Evolutionary conservation across 2,113 vertebrate genomes (phyloP).

Genomic region (Peromyscus maniculatus): DNA sequence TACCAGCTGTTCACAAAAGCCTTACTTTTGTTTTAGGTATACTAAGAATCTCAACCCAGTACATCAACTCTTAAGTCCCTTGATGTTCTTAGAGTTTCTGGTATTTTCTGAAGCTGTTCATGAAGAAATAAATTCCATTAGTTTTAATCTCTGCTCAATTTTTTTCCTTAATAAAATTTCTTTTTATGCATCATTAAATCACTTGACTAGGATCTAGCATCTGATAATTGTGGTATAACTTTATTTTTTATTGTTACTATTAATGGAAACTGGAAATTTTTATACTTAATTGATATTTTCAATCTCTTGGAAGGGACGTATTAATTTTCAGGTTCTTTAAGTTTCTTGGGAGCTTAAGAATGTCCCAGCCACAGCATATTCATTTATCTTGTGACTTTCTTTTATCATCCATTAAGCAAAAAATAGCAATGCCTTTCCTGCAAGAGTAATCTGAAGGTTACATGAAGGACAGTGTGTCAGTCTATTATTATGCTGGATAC

Average conservation of each 20-base stretch:
- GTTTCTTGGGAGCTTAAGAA: slow-evolving; percentile 28
- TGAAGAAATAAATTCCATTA: not conserved
- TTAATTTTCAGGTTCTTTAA: not conserved
- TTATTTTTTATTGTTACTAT: slow-evolving; percentile 27
- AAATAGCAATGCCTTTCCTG: not conserved
- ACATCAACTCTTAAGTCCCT: not conserved
- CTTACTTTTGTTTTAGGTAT: not conserved
- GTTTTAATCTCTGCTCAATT: not conserved
- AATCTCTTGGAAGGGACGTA: not conserved
- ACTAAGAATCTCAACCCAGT: not conserved
- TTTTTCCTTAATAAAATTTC: not conserved
- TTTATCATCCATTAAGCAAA: slow-evolving; percentile 16
- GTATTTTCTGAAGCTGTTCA: not conserved
- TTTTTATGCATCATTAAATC: not conserved
- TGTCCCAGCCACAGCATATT: not conserved
- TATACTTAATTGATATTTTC: slow-evolving; percentile 23
- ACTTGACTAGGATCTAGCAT: not conserved
- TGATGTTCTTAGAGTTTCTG: not conserved
- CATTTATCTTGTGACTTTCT: not conserved
- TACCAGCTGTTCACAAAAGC: not conserved
- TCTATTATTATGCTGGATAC: not conserved
- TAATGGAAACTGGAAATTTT: slow-evolving; percentile 27
- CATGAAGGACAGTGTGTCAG: not conserved
- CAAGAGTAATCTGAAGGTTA: not conserved
- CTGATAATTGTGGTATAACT: not conserved